These are phyloP conservation scores for Montifringilla adamsi DNA, from an alignment of 2,113 vertebrate species.

Conservation along the genomic window DNA sequence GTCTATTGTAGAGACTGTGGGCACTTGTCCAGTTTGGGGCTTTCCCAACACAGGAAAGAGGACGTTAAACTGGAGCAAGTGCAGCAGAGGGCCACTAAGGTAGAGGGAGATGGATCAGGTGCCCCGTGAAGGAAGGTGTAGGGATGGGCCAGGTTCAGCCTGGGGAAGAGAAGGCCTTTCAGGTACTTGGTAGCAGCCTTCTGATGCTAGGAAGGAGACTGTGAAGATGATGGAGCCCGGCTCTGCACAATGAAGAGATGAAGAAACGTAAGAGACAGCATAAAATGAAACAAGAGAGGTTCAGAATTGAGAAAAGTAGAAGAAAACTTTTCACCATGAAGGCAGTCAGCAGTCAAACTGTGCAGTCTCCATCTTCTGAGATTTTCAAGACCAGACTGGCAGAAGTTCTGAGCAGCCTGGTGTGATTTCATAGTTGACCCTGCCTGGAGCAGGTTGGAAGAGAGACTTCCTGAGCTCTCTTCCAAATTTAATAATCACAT, in stretches of 20 bases:
- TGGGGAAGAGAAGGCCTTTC: neutral
- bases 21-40: neutral
- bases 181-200: neutral
- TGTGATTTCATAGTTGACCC: neutral
- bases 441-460: neutral
- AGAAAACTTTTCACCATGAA: neutral
- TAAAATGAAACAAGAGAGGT: neutral
- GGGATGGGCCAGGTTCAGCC: neutral
- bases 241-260: neutral
- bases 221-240: neutral
- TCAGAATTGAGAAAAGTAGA: neutral
- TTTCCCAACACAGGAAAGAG: neutral
- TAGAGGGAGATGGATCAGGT: neutral
- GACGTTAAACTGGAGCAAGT: neutral
- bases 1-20: rapidly evolving
- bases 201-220: neutral
- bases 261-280: neutral
- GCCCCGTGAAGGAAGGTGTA: neutral
- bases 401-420: neutral
- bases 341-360: neutral
- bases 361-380: rapidly evolving
- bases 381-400: neutral
- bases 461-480: neutral
- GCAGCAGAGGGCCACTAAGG: neutral
- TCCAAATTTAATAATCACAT: neutral